phyloP scores from a whole-genome alignment of 2,888 invertebrate species.

The Drosophila colorata region DNA sequence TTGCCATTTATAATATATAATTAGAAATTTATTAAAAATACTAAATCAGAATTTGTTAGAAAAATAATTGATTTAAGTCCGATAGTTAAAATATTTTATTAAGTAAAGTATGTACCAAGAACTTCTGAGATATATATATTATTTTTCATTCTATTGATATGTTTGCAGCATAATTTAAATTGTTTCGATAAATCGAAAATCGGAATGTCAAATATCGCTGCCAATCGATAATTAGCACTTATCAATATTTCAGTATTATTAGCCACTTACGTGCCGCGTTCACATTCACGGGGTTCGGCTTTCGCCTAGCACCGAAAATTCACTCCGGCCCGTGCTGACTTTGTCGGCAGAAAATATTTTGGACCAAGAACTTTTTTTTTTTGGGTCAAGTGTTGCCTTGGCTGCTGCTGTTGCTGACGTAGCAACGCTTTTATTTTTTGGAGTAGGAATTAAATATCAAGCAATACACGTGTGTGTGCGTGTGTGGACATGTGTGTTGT shows the following conservation, averaged over 20 bases:
- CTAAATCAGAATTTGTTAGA: too few species aligned
- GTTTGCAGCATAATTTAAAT: too few species aligned
- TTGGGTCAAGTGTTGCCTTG: constrained; percentile 74
- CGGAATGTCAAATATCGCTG: too few species aligned
- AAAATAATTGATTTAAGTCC: too few species aligned
- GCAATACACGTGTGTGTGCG: constrained; percentile 33
- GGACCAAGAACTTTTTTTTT: constrained; percentile 52
- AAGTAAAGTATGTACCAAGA: too few species aligned
- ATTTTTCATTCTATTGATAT: too few species aligned
- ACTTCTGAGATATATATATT: too few species aligned
- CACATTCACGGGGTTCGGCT: constrained; percentile 29
- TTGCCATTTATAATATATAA: too few species aligned
- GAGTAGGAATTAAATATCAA: constrained; percentile 76
- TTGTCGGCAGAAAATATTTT: constrained; percentile 67
- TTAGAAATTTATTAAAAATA: too few species aligned
- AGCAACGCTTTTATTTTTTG: constrained; percentile 63
- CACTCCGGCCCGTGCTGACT: constrained; percentile 53
- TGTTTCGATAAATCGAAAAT: too few species aligned
- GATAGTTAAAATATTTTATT: too few species aligned
- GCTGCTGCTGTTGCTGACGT: constrained; percentile 67
- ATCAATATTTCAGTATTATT: not conserved
- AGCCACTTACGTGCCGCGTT: constrained; percentile 5
- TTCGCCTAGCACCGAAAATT: constrained; percentile 17
- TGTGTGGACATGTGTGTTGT: constrained; percentile 41
- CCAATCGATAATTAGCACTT: not conserved